Base-by-base conservation (phyloP, 2,797 vertebrate species). In the Myotis findleyi region DNA sequence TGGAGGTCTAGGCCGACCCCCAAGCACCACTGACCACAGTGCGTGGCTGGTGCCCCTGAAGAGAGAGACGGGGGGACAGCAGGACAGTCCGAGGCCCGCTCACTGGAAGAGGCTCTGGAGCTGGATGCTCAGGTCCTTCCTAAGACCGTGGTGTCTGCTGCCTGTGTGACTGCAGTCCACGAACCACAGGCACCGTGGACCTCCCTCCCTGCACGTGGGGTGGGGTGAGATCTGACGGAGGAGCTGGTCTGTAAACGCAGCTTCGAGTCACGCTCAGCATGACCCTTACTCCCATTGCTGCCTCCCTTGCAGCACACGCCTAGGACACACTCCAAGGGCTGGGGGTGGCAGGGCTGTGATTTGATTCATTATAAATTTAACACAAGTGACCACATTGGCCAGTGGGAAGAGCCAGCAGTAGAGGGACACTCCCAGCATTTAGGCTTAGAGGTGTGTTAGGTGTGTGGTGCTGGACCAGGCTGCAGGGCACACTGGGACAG, bases 1-100 rank as follows among this genome's bases (percentile, higher is more conserved):
- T 95, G 97, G 97, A 91, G 94, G 96, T 94, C 96, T 94, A 86
- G 85, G 96, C 25, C 62, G 94, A 93, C 93, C 86, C 53, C 88
- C 51, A 89, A 93, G 97, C 83, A 62, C 30, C 49, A 64, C 81
- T 57, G 94, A 66, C 87, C 33, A 36, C 14, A 27, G 51, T 14
- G 7, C 1, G 0, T 8, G 21, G 33, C 33, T 27, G 14, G 38
- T 27, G 93, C 89, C 90, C 77, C 27, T 33, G 91, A 87, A 93
- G 85, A 92, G 85, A 92, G 82, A 85, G 87, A 91, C 0, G 41
- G 91, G 91, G 38, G 36, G 86, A 83, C 72, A 83, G 91, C 75
- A 94, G 64, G 66, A 7, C 0, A 10, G 36, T 23, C 14, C 7
- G 2, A 25, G 49, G 44, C 14, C 10, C 18, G 3, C 41, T 2